Percentiles rank a stretch among this genome's conserved stretches.
Evolutionary conservation across 2,113 vertebrate species (phyloP).

Genomic region (Nothocercus julius): DNA sequence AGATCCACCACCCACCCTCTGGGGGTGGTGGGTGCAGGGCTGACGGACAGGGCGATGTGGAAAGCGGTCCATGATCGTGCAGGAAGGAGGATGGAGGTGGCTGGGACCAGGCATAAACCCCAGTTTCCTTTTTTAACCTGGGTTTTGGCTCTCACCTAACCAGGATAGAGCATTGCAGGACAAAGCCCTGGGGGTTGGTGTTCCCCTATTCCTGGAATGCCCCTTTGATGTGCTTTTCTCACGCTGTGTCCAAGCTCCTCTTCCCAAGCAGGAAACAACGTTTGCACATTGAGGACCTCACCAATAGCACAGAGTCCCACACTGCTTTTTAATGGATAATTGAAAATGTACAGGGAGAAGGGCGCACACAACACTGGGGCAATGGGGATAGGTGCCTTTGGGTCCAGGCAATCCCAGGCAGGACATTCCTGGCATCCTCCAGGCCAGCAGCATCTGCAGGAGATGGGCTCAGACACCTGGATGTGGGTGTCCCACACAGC

Average conservation of each 20-base stretch:
- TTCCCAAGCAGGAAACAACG: not conserved
- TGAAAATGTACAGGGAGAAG: not conserved
- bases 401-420: not conserved
- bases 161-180: not conserved
- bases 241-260: not conserved
- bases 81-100: not conserved
- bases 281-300: too few relatives aligned
- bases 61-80: not conserved
- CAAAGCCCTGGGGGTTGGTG: not conserved
- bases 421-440: not conserved
- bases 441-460: accelerated
- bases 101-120: accelerated
- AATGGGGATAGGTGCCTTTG: not conserved
- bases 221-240: not conserved
- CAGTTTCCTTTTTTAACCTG: not conserved
- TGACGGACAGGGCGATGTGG: not conserved
- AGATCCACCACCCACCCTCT: accelerated
- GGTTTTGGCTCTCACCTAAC: not conserved
- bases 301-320: not conserved
- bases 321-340: conserved; percentile 29
- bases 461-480: not conserved
- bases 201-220: not conserved
- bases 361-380: not conserved
- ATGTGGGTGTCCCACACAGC: not conserved
- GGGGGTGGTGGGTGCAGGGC: accelerated